These are phyloP conservation scores for Dysmachus trigonus DNA, from an alignment of 2,888 invertebrate species.

Conservation along the genomic window DNA sequence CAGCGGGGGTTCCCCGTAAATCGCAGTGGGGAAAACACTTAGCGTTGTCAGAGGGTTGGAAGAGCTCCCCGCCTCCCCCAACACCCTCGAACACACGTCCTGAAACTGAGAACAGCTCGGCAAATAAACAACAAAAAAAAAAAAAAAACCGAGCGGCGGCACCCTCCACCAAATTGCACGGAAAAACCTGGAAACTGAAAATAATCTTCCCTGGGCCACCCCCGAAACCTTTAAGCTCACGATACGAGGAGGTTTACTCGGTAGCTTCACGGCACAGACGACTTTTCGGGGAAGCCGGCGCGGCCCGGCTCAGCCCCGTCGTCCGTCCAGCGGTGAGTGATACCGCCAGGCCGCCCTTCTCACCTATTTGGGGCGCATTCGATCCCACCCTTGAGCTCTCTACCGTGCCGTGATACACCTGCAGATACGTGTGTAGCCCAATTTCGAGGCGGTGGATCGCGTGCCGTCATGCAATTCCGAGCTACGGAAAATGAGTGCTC, in stretches of 20 bases:
- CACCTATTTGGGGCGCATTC: slow-evolving; percentile 23
- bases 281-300: neutral
- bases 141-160: neutral
- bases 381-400: neutral
- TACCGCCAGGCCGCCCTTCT: slow-evolving; percentile 13
- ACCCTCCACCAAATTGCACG: slow-evolving; percentile 37
- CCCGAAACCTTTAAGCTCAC: neutral
- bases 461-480: slow-evolving; percentile 64
- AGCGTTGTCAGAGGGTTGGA: slow-evolving; percentile 34
- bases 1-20: neutral
- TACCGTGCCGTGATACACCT: slow-evolving; percentile 2
- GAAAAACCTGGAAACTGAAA: slow-evolving; percentile 22
- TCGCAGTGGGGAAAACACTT: slow-evolving; percentile 40
- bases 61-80: neutral
- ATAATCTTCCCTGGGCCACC: slow-evolving; percentile 20
- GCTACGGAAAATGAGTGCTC: slow-evolving; percentile 43
- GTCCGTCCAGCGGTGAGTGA: neutral
- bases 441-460: slow-evolving; percentile 53
- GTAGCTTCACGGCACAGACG: slow-evolving; percentile 3
- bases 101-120: neutral
- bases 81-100: too few relatives aligned
- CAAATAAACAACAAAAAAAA: neutral
- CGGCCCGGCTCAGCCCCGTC: neutral
- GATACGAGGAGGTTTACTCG: slow-evolving; percentile 26
- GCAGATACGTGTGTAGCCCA: slow-evolving; percentile 30